Base-by-base conservation (phyloP, 2,113 vertebrate species). In the Lampris incognitus region DNA sequence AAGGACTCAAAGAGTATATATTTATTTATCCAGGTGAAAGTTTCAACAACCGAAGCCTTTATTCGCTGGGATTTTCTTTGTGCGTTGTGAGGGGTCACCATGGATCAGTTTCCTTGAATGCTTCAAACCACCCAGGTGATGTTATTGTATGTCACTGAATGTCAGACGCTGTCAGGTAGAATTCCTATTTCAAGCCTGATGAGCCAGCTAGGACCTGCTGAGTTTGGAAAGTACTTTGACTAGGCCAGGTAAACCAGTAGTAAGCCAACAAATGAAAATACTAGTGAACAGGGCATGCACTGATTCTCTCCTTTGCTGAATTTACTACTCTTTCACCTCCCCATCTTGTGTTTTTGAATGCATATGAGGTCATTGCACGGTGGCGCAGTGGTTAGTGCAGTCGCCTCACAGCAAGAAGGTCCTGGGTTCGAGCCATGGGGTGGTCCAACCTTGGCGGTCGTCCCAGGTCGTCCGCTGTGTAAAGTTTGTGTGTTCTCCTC, bases 331-430 rank as follows among this genome's bases (percentile, higher is more conserved):
- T 85, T 4, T 11, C 68, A 69, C 41, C 9, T 49, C 42, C 36
- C 72, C 41, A 60, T 72, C 85, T 85, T 87, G 73, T 69, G 64
- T 86, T 72, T 83, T 64, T 60, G 67, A 59, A 50, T 71, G 70
- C 10, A 61, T 72, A 61, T 86, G 86, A 92, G 87, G 83, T 87
- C 76, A 57, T 67, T 56, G 76, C 77, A 81, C 74, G 56, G 69
- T 24, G 24, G 24, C 24, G 24, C 24, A 24, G 24, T 24, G 24
- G 24, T 24, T 24, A 24, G 24, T 24, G 24, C 24, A 24, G 24
- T 24, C 24, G 24, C 24, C 24, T 24, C 24, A 24, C 24, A 24
- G 24, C 24, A 24, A 24, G 24, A 24, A 24, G 24, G 24, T 24
- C 24, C 24, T 24, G 24, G 24, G 24, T 24, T 24, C 24, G 24